Base-by-base conservation (phyloP, 2,113 vertebrate species). In the Sitta europaea region DNA sequence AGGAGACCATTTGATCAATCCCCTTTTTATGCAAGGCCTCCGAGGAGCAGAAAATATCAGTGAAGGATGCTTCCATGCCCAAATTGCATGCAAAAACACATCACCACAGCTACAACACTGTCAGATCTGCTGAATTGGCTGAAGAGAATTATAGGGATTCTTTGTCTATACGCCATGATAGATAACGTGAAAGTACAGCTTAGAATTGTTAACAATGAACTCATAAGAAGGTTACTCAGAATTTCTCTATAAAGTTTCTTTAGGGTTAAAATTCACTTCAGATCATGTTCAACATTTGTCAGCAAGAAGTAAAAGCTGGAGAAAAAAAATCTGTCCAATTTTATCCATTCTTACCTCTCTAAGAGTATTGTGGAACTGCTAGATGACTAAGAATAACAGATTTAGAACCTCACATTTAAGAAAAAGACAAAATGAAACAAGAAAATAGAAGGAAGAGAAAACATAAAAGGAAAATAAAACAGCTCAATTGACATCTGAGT, bases 181-280 rank as follows among this genome's bases (percentile, higher is more conserved):
- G 67, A 84, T 79, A 77, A 75, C 59, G 38, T 84, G 90, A 90
- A 97, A 88, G 23, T 76, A 74, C 43, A 68, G 80, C 90, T 96
- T 92, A 86, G 86, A 82, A 80, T 95, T 91, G 80, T 96, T 94
- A 96, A 87, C 81, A 97, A 87, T 93, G 81, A 97, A 94, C 88
- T 97, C 81, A 55, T 65, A 92, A 88, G 91, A 76, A 90, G 62
- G 96, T 82, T 82, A 92, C 68, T 95, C 86, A 94, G 76, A 96
- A 95, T 92, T 88, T 57, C 81, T 96, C 81, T 88, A 51, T 54
- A 86, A 90, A 90, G 24, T 73, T 88, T 94, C 91, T 86, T 86
- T 79, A 96, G 48, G 76, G 79, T 92, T 87, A 89, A 87, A 91
- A 87, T 33, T 51, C 77, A 63, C 47, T 86, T 80, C 81, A 70